Conservation (phyloP, 2,797 vertebrate genomes). For the Tangara arthus region DNA sequence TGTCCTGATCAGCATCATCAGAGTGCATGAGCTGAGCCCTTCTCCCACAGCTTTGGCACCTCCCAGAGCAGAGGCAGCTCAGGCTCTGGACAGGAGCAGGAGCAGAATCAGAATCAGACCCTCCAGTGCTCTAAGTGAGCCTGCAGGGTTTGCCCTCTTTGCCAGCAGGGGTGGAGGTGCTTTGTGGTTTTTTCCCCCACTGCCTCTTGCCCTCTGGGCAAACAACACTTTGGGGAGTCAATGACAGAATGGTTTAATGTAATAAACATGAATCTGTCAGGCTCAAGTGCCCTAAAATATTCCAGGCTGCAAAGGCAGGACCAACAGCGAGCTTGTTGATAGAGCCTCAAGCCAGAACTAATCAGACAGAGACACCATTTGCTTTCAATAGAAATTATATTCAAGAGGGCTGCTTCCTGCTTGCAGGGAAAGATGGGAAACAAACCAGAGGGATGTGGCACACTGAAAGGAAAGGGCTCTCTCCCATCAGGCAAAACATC, state of each 20-base stretch:
- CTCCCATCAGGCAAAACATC: background rate
- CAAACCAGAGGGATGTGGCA: background rate
- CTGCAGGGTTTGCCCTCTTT: background rate
- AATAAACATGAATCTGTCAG: constrained; percentile 57
- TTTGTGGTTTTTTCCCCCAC: background rate
- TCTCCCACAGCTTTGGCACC: background rate
- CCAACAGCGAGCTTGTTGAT: constrained; percentile 46
- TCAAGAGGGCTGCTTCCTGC: constrained; percentile 48
- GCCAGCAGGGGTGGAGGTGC: background rate
- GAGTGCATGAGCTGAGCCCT: background rate
- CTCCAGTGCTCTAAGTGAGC: background rate
- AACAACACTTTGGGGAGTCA: background rate
- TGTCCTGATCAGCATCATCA: background rate
- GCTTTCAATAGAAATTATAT: constrained; percentile 55
- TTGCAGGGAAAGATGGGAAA: background rate
- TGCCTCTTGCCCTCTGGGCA: background rate
- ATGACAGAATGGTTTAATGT: constrained; percentile 20
- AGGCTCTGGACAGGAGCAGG: background rate
- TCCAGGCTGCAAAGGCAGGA: constrained; percentile 42
- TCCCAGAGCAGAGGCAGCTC: background rate
- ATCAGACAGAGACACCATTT: constrained; percentile 59
- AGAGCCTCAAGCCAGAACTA: constrained; percentile 56
- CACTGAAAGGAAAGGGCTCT: background rate
- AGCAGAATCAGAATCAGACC: no score
- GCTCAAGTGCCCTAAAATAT: constrained; percentile 44